phyloP scores from a whole-genome alignment of 2,113 vertebrate genomes.

The Chrysemys picta region DNA sequence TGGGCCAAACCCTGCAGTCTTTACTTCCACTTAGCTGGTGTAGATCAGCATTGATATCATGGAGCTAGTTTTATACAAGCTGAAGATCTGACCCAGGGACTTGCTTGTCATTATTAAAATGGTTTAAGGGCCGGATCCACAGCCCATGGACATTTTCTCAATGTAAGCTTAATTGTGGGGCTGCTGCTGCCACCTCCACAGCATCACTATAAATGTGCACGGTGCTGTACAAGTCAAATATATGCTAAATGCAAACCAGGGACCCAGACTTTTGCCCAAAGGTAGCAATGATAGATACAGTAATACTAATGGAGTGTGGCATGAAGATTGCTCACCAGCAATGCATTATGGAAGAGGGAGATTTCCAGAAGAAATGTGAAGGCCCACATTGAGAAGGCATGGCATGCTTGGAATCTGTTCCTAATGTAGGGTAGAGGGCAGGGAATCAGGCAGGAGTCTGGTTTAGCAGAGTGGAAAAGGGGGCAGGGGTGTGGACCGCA shows the following conservation, averaged over 20 bases:
- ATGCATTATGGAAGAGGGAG: neutral
- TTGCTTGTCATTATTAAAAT: neutral
- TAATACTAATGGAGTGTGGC: neutral
- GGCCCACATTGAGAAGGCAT: neutral
- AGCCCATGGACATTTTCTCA: neutral
- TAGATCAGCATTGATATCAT: neutral
- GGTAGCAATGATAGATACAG: neutral
- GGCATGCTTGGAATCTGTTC: neutral
- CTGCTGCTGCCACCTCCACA: neutral
- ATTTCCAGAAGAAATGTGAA: fast-evolving
- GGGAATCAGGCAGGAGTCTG: neutral
- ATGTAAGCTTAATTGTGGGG: neutral
- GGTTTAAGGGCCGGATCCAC: neutral
- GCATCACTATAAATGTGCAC: neutral
- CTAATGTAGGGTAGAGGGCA: neutral
- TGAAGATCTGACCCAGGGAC: neutral
- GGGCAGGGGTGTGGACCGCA: neutral
- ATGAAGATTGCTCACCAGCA: neutral
- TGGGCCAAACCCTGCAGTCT: neutral
- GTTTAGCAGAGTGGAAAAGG: neutral
- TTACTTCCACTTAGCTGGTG: neutral
- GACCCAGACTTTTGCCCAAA: neutral
- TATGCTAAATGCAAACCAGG: neutral
- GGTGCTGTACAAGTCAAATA: neutral
- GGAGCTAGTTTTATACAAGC: neutral